Conservation (phyloP, 2,113 vertebrate species). For the Pterocles gutturalis region DNA sequence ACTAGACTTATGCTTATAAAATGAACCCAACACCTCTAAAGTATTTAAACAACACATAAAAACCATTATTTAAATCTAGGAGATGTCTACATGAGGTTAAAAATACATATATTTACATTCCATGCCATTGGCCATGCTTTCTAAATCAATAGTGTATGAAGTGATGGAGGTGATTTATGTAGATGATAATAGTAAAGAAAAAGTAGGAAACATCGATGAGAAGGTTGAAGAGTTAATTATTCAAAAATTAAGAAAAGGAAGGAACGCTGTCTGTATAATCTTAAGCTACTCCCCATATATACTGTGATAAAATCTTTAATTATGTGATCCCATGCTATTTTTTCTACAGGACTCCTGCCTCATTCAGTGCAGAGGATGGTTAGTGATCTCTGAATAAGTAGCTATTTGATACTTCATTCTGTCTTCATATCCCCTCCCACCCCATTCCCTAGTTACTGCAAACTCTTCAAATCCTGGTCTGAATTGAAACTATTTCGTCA, state of each 20-base stretch:
- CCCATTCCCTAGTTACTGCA: slow-evolving; percentile 7
- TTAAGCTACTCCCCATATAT: not conserved
- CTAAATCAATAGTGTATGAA: not conserved
- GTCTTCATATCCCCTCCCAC: not conserved
- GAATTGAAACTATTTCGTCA: not conserved
- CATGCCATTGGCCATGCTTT: not conserved
- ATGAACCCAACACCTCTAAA: not conserved
- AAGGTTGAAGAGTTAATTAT: not conserved
- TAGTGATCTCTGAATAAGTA: slow-evolving; percentile 63
- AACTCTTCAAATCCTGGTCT: not conserved
- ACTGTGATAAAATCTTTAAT: slow-evolving; percentile 56
- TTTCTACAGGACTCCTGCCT: slow-evolving; percentile 57
- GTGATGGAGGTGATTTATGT: not conserved
- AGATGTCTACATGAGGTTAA: not conserved
- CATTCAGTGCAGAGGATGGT: slow-evolving; percentile 64
- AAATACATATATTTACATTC: not conserved
- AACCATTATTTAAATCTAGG: not conserved
- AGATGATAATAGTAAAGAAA: not conserved
- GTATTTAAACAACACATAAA: not conserved
- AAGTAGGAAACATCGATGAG: not conserved
- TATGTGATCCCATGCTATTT: slow-evolving; percentile 59
- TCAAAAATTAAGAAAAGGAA: not conserved
- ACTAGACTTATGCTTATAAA: not conserved
- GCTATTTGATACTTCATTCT: slow-evolving; percentile 32
- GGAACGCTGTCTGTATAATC: not conserved